Evolutionary conservation across 2,113 vertebrate species (phyloP).

Genomic region (Scopus umbretta): DNA sequence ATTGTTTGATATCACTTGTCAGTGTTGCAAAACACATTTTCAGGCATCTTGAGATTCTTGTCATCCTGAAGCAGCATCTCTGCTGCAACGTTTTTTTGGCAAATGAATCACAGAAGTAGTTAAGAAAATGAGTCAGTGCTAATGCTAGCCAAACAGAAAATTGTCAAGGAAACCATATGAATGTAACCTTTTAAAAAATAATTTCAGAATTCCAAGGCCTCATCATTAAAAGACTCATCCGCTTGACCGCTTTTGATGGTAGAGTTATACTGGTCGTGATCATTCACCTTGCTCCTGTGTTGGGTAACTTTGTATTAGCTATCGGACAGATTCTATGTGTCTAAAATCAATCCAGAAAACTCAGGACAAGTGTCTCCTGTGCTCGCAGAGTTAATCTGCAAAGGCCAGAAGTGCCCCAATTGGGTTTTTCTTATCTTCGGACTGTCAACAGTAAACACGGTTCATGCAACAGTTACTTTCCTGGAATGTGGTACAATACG

Average conservation of each 20-base stretch:
- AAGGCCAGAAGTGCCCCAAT: not conserved
- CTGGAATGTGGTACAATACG: not conserved
- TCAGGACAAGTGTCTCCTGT: not conserved
- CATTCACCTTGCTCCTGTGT: accelerated
- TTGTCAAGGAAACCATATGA: not conserved
- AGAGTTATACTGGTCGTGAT: not conserved
- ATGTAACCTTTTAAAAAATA: not conserved
- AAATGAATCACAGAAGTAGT: not conserved
- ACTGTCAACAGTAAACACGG: too few relatives aligned
- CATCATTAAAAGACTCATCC: not conserved
- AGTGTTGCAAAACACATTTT: not conserved
- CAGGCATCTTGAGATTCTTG: not conserved
- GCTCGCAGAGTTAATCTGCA: not conserved
- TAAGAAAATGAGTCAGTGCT: not conserved
- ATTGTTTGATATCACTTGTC: not conserved
- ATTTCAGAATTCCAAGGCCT: not conserved
- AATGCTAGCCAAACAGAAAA: not conserved
- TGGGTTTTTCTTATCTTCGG: not conserved
- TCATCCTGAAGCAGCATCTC: not conserved
- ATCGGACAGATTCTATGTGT: not conserved
- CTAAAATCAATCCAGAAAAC: not conserved
- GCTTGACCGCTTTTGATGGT: not conserved
- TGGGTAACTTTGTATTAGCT: not conserved
- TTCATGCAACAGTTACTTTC: not conserved
- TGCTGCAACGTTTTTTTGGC: not conserved